Conservation (phyloP, 2,113 vertebrate species). For the Ochotona princeps region DNA sequence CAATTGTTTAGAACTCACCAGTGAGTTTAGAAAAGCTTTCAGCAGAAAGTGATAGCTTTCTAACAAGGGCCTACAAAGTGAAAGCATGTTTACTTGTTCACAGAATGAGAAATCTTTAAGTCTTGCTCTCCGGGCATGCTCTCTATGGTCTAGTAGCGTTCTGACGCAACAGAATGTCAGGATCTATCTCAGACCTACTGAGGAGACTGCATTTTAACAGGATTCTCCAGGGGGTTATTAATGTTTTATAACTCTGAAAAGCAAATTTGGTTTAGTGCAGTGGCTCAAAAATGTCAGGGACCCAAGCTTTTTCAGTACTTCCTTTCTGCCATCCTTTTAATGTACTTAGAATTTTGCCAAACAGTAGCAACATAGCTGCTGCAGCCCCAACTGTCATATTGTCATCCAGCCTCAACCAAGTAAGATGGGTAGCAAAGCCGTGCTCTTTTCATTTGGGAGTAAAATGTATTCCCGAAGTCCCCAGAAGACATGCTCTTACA, state of each 20-base stretch:
- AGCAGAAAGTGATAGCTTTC: constrained; percentile 14
- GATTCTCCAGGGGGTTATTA: background rate
- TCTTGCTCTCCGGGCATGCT: background rate
- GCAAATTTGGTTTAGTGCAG: background rate
- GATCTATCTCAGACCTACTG: background rate
- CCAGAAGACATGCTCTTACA: background rate
- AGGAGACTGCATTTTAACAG: constrained; percentile 7
- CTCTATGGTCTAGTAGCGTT: background rate
- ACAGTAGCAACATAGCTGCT: background rate
- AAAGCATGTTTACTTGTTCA: constrained; percentile 50
- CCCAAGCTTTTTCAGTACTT: background rate
- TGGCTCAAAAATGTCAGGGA: background rate
- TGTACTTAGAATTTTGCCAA: constrained; percentile 12
- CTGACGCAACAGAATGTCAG: background rate
- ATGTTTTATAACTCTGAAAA: background rate
- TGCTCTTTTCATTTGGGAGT: background rate
- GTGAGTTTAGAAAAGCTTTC: background rate
- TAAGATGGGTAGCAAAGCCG: background rate
- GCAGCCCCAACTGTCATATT: background rate
- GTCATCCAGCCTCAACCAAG: background rate
- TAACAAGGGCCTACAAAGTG: constrained; percentile 6
- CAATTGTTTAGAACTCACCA: no score
- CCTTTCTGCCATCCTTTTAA: background rate
- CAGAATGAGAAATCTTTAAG: background rate
- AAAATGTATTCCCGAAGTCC: background rate